These are phyloP conservation scores for Zoanthus solanderi DNA, from an alignment of 92 coral and sea anemone species.

Conservation along the genomic window DNA sequence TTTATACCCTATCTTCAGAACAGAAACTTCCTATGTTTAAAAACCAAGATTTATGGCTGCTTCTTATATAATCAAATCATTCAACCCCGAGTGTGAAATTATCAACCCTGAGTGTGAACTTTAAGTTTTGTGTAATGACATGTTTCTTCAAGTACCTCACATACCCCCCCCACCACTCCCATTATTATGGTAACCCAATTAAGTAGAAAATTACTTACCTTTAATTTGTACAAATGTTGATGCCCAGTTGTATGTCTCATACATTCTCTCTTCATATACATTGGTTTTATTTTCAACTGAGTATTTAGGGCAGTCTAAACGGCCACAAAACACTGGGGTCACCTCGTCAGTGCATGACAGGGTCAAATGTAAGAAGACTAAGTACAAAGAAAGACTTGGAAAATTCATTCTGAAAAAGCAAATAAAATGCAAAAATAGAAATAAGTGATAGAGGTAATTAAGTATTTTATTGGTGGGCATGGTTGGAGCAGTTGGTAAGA, in stretches of 20 bases:
- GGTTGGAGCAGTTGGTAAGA: too few relatives aligned
- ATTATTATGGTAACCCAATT: too few relatives aligned
- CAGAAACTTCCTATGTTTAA: too few relatives aligned
- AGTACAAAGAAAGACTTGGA: neutral
- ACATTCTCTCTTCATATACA: constrained; percentile 74
- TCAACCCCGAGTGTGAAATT: too few relatives aligned
- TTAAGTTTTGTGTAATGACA: too few relatives aligned
- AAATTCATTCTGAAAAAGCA: neutral
- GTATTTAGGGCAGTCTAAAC: constrained; percentile 80
- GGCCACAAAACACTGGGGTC: constrained; percentile 64
- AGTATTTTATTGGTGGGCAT: neutral
- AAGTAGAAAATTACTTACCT: constrained; percentile 47
- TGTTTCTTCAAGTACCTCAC: too few relatives aligned
- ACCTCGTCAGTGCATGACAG: neutral
- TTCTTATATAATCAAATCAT: too few relatives aligned
- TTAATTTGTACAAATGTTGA: constrained; percentile 69
- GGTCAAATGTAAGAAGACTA: neutral
- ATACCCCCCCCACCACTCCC: too few relatives aligned
- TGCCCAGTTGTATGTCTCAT: constrained; percentile 77
- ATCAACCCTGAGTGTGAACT: too few relatives aligned
- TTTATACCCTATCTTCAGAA: too few relatives aligned
- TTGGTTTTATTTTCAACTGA: constrained; percentile 64
- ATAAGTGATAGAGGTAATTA: neutral
- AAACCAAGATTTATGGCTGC: too few relatives aligned
- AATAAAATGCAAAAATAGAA: neutral